Evolutionary conservation across 2,797 vertebrate genomes (phyloP), one percentile per base, ranked within the genome.

Genomic region (Setipinna tenuifilis): DNA sequence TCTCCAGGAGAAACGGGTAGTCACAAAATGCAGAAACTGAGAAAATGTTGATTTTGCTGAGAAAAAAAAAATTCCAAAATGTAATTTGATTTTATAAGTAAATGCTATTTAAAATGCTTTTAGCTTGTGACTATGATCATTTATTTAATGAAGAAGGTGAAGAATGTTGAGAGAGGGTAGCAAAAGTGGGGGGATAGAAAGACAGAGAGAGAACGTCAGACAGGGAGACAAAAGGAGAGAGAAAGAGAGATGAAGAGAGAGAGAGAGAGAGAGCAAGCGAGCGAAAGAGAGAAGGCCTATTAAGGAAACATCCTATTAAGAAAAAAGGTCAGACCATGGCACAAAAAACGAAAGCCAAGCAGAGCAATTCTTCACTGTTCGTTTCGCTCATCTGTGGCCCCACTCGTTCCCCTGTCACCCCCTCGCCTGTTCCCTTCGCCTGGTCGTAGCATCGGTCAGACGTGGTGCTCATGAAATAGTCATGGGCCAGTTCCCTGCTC

Each of bases 401-500:
- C 58, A 59, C 68, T 58, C 17, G 62, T 85, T 17, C 17, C 11
- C 12, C 14, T 3, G 25, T 28, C 50, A 54, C 0, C 35, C 16
- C 19, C 5, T 44, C 0, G 4, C 7, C 6, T 65, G 6, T 65
- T 23, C 21, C 59, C 6, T 10, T 41, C 6, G 31, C 17, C 16
- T 41, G 19, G 71, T 21, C 71, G 21, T 31, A 44, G 16, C 71
- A 6, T 3, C 46, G 59, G 46, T 54, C 84, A 54, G 85, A 48
- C 83, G 71, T 31, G 46, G 85, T 54, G 28, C 85, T 87, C 87
- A 87, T 91, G 80, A 91, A 91, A 90, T 87, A 90, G 50, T 88
- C 62, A 88, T 88, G 88, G 19, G 7, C 50, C 31, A 81, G 35
- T 41, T 59, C 57, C 46, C 25, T 2, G 46, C 19, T 19, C 44